These are phyloP conservation scores for Tetramorium alpestre DNA, from an alignment of 1,140 invertebrate genomes.

Conservation along the genomic window DNA sequence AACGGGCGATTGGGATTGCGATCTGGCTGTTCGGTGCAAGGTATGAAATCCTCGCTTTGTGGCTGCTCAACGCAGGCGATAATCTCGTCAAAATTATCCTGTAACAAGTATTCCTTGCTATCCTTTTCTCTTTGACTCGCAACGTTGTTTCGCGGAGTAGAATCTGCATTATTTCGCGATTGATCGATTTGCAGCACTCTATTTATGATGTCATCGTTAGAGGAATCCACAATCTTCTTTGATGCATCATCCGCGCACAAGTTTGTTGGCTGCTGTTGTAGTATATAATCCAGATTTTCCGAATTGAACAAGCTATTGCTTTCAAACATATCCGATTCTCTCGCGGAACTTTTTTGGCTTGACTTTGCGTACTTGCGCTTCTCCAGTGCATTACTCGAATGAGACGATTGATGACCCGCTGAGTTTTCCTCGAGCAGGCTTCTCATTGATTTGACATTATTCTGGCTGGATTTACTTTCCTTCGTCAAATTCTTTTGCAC, in stretches of 20 bases:
- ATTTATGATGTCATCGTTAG: slow-evolving; percentile 38
- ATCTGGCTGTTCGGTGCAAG: not conserved
- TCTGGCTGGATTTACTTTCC: not conserved
- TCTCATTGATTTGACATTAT: not conserved
- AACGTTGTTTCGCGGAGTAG: not conserved
- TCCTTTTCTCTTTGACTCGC: not conserved
- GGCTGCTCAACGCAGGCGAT: slow-evolving; percentile 53
- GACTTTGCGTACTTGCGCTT: not conserved
- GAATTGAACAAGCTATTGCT: slow-evolving; percentile 34
- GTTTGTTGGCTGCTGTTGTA: not conserved
- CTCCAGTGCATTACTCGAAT: not conserved
- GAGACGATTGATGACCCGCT: not conserved
- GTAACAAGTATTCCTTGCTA: not conserved
- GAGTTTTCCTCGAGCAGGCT: not conserved
- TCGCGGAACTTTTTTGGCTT: not conserved
- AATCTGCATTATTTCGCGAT: not conserved
- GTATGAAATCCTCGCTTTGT: slow-evolving; percentile 21
- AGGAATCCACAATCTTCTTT: not conserved
- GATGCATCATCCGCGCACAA: not conserved
- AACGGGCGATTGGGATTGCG: not conserved
- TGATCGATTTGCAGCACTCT: slow-evolving; percentile 22
- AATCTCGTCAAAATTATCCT: slow-evolving; percentile 62
- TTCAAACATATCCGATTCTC: slow-evolving; percentile 30
- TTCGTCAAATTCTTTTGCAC: not conserved
- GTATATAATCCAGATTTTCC: not conserved